These are phyloP conservation scores for Eurytoma adleriae DNA, from an alignment of 2,888 invertebrate genomes.

Conservation along the genomic window DNA sequence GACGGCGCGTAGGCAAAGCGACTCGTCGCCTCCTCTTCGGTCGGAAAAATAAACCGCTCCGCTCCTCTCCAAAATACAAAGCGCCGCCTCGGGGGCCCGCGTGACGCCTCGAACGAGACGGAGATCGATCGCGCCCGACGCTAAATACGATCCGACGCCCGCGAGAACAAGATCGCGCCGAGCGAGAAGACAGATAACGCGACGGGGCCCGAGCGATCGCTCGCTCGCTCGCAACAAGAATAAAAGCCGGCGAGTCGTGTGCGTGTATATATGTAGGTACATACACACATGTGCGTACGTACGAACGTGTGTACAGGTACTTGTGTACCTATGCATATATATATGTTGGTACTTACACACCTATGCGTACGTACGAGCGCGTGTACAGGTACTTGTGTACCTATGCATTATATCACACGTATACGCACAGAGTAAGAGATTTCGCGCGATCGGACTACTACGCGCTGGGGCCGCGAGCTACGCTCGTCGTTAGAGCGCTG, in stretches of 20 bases:
- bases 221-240: conserved; percentile 9
- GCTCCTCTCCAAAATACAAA: conserved; percentile 14
- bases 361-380: too few species aligned
- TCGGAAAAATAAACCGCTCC: neutral
- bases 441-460: neutral
- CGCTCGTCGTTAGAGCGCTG: conserved; percentile 18
- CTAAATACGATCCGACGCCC: neutral
- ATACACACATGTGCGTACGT: neutral
- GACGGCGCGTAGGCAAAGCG: neutral
- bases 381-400: too few species aligned
- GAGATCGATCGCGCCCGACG: conserved; percentile 15
- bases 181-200: conserved; percentile 12
- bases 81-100: conserved; percentile 15
- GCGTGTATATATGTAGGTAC: too few species aligned
- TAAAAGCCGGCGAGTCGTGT: neutral
- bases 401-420: too few species aligned
- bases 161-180: conserved; percentile 6
- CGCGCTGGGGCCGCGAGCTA: neutral
- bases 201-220: neutral
- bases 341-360: too few species aligned
- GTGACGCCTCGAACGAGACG: conserved; percentile 19
- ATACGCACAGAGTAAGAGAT: conserved; percentile 4
- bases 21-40: conserved; percentile 1
- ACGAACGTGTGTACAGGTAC: too few species aligned
- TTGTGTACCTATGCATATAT: too few species aligned